Evolutionary conservation across 2,888 invertebrate genomes (phyloP).

Genomic region (Hydroisotoma schaefferi): DNA sequence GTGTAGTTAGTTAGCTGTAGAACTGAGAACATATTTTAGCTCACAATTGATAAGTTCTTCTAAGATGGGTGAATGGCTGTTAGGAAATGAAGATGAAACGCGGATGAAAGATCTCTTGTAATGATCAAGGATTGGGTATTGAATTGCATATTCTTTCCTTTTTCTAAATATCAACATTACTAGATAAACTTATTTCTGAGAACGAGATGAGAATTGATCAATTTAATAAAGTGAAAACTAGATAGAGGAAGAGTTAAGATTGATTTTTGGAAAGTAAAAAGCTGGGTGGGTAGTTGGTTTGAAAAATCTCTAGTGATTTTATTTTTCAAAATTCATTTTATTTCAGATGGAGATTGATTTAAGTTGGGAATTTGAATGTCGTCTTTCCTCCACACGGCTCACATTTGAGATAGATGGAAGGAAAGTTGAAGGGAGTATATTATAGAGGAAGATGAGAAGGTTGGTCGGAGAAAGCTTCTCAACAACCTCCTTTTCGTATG

Average conservation of each 20-base stretch:
- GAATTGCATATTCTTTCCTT: too few relatives aligned
- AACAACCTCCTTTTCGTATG: constrained; percentile 5
- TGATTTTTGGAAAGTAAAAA: background rate
- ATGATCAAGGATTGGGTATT: too few relatives aligned
- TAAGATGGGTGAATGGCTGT: too few relatives aligned
- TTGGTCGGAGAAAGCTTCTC: constrained; percentile 3
- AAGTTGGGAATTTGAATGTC: constrained; percentile 35
- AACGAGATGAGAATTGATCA: too few relatives aligned
- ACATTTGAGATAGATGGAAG: background rate
- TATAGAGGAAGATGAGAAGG: background rate
- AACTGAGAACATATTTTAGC: too few relatives aligned
- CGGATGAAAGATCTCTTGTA: too few relatives aligned
- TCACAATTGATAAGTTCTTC: too few relatives aligned
- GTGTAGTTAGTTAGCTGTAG: too few relatives aligned
- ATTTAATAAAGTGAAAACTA: too few relatives aligned
- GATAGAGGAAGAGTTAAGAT: background rate
- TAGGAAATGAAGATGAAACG: too few relatives aligned
- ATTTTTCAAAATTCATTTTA: constrained; percentile 20
- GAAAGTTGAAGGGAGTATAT: background rate
- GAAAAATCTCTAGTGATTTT: constrained; percentile 15
- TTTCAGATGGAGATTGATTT: constrained; percentile 44
- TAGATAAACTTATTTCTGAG: too few relatives aligned
- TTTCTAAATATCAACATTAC: too few relatives aligned
- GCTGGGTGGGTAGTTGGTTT: background rate
- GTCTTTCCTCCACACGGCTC: constrained; percentile 1